phyloP scores from a whole-genome alignment of 2,888 invertebrate species.

The Odontomyia ornata region DNA sequence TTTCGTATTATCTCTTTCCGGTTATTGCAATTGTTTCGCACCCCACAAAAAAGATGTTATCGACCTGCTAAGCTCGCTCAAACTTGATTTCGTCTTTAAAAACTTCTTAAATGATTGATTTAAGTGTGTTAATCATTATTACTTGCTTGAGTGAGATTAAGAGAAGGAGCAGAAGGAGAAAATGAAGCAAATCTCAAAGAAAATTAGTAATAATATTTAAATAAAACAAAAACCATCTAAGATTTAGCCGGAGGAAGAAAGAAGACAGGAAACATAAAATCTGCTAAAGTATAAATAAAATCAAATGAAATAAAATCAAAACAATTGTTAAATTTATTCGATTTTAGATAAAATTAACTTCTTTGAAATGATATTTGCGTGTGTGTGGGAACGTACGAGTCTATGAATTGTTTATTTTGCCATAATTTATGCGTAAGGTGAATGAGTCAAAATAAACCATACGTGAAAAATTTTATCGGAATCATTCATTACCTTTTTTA shows the following conservation, averaged over 20 bases:
- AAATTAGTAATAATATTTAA: not conserved
- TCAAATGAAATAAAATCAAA: not conserved
- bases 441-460: not conserved
- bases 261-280: not conserved
- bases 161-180: too few relatives aligned
- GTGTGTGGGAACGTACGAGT: not conserved
- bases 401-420: not conserved
- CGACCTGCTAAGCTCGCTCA: conserved; percentile 23
- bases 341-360: not conserved
- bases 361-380: not conserved
- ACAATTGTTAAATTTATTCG: not conserved
- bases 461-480: not conserved
- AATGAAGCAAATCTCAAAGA: too few relatives aligned
- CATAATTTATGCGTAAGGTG: not conserved
- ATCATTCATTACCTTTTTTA: conserved; percentile 7
- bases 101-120: conserved; percentile 40
- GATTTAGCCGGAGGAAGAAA: not conserved
- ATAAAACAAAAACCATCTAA: not conserved
- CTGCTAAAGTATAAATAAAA: too few relatives aligned
- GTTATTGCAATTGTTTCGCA: too few relatives aligned
- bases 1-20: too few relatives aligned
- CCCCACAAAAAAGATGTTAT: conserved; percentile 21
- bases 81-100: not conserved
- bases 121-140: conserved; percentile 40
- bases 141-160: not conserved